Base-by-base conservation (phyloP, 2,888 invertebrate genomes). In the Eumerus sabulonum region DNA sequence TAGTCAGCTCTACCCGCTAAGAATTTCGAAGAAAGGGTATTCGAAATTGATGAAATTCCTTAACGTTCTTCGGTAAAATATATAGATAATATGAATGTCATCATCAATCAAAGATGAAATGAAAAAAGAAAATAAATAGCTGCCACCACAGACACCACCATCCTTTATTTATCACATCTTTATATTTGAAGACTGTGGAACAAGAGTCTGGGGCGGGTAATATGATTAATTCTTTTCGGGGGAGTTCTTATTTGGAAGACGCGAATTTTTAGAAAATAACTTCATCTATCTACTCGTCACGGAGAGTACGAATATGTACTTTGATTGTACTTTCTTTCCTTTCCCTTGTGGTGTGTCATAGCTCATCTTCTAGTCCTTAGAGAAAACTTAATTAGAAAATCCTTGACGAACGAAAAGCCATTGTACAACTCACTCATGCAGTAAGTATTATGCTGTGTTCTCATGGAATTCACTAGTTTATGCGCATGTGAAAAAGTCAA, bases 31-130 rank as follows among this genome's bases (percentile, higher is more conserved):
- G 62, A 68, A 50, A 50, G 27, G 35, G 57, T 36, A 59, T 76
- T 51, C 17, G 44, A 48, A 74, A 79, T 73, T 79, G 63, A 79
- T 74, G 73, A 74, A 79, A 79, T 74, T 79, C 64, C 54, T 68
- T 68, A 68, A 51, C 74, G 79, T 64, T 54, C 64, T 79, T 70
- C 56, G 54, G 79, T 59, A 50, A 70, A 79, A 74, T 79, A 68
- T 79, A 70, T 74, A 64, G 64, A 79, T 74, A 74, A 64, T 79
- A 74, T 74, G 79, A 79, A 79, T 79, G 74, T 79, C 79, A 70
- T 74, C 79, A 79, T 79, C 79, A 79, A 79, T 79, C 79, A 79
- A 79, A 70, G 68, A 70, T 50, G 54, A 74, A 68, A 79, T 64
- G 54, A 68, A 73, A 76, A 71, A 76, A 66, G 13, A 9, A 48